These are phyloP conservation scores for Drosophila setosimentum DNA, from an alignment of 2,888 invertebrate species.

Conservation along the genomic window DNA sequence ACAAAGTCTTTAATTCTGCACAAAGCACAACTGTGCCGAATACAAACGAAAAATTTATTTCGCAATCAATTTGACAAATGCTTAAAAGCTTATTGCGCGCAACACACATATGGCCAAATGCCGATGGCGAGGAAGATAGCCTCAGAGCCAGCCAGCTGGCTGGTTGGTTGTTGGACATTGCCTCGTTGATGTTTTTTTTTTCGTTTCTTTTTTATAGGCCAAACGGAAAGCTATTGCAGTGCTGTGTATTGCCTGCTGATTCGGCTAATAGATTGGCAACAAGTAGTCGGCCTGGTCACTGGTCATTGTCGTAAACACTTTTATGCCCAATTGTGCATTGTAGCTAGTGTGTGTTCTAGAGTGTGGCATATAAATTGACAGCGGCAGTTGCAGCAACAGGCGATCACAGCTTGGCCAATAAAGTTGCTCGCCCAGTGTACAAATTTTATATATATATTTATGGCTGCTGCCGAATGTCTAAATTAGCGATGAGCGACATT, in stretches of 20 bases:
- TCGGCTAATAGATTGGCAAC: slow-evolving; percentile 48
- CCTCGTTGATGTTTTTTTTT: not conserved
- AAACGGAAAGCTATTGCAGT: slow-evolving; percentile 10
- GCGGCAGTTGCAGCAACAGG: slow-evolving; percentile 14
- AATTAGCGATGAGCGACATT: slow-evolving; percentile 65
- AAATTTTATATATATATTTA: not conserved
- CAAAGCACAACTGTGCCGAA: slow-evolving; percentile 27
- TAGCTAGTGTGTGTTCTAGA: slow-evolving; percentile 33
- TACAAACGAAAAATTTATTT: slow-evolving; percentile 67
- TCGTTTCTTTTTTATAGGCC: slow-evolving; percentile 19
- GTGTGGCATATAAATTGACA: slow-evolving; percentile 60
- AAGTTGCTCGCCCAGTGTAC: slow-evolving; percentile 24
- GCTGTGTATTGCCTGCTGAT: slow-evolving; percentile 27
- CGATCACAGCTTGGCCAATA: slow-evolving; percentile 54
- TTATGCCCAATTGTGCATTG: slow-evolving; percentile 51
- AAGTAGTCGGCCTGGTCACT: slow-evolving; percentile 29
- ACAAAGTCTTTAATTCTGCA: slow-evolving; percentile 41
- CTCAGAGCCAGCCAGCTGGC: slow-evolving; percentile 23
- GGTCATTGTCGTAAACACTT: slow-evolving; percentile 51
- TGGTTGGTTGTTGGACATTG: slow-evolving; percentile 1
- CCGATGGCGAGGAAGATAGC: slow-evolving; percentile 45
- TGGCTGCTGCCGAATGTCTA: slow-evolving; percentile 63
- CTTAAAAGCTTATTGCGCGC: slow-evolving; percentile 49
- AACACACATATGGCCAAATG: slow-evolving; percentile 39
- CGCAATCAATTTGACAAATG: slow-evolving; percentile 80